Percentiles rank a stretch among this genome's conserved stretches.
These are phyloP conservation scores for Alectoris magna DNA, from an alignment of 2,797 vertebrate genomes.

Conservation along the genomic window DNA sequence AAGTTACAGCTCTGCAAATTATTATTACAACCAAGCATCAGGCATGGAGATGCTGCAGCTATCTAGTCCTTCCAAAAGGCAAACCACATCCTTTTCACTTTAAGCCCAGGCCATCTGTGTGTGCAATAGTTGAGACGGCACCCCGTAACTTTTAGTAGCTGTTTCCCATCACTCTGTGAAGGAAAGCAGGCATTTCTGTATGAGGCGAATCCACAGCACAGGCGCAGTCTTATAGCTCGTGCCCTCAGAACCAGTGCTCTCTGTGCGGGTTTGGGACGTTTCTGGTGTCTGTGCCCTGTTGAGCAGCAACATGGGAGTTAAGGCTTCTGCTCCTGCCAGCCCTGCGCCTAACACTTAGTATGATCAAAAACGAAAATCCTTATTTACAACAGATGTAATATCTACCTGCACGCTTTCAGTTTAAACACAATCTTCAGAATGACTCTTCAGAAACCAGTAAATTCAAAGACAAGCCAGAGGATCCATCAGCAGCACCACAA, in stretches of 20 bases:
- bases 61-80: background rate
- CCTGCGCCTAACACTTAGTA: background rate
- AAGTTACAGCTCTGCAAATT: background rate
- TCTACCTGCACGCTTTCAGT: background rate
- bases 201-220: background rate
- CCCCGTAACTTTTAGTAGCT: background rate
- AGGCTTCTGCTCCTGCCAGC: background rate
- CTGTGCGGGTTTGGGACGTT: background rate
- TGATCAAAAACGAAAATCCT: background rate
- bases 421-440: background rate
- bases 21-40: background rate
- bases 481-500: background rate
- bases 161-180: background rate
- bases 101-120: background rate
- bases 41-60: background rate
- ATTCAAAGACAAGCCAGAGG: background rate
- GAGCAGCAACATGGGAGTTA: accelerated
- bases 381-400: background rate
- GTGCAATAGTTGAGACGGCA: background rate
- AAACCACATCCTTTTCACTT: background rate
- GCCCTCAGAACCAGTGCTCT: accelerated
- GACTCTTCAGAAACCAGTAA: background rate
- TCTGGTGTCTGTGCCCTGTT: background rate
- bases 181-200: background rate
- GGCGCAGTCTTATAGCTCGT: accelerated